Evolutionary conservation across 2,797 vertebrate genomes (phyloP).

Genomic region (Tokudaia tokunoshimensis): DNA sequence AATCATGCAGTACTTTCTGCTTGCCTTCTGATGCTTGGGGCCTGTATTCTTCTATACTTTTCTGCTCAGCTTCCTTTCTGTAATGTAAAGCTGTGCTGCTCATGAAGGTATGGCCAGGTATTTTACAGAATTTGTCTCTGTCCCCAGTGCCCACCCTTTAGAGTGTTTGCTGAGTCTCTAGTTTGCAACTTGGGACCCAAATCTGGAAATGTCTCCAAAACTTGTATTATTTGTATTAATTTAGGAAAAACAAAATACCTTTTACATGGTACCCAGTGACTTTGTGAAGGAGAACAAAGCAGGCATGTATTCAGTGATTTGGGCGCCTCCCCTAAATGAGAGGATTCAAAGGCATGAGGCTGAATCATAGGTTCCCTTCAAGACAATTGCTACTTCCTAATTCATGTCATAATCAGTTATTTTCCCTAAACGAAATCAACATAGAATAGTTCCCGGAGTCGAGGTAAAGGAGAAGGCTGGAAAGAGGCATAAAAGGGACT

Average conservation of each 20-base stretch:
- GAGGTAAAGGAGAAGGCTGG: neutral
- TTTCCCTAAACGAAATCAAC: neutral
- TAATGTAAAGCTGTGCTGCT: neutral
- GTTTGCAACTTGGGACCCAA: neutral
- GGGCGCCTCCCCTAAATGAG: neutral
- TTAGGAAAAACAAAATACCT: neutral
- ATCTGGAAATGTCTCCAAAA: constrained; percentile 31
- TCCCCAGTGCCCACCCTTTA: neutral
- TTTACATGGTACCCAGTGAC: neutral
- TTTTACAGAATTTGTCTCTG: neutral
- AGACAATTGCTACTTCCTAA: neutral
- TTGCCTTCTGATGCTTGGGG: neutral
- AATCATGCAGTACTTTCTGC: neutral
- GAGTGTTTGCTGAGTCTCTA: neutral
- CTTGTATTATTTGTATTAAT: neutral
- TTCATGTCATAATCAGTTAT: neutral
- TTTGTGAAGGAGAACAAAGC: neutral
- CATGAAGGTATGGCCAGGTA: accelerated
- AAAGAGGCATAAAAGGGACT: neutral
- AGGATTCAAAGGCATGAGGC: neutral
- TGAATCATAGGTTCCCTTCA: neutral
- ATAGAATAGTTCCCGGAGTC: neutral
- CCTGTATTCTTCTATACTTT: neutral
- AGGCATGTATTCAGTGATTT: neutral
- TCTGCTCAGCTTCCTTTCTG: neutral